Conservation (phyloP, 2,888 invertebrate genomes). For the Osmoderma eremita region DNA sequence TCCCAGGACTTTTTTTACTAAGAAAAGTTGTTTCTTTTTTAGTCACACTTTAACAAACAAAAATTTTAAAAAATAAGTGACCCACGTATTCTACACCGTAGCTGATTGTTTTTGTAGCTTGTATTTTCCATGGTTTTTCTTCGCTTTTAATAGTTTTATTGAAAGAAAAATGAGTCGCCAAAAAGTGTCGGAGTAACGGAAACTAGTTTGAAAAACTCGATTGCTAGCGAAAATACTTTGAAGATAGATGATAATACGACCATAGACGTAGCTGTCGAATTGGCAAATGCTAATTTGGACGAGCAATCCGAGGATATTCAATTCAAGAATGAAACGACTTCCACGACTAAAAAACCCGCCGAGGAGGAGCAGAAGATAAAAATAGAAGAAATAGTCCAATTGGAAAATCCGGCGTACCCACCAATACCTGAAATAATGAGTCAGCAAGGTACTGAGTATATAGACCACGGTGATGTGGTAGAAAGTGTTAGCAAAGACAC, state of each 20-base stretch:
- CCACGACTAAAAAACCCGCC: constrained; percentile 32
- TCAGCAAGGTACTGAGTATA: constrained; percentile 49
- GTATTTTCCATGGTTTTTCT: too few species aligned
- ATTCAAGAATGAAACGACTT: constrained; percentile 30
- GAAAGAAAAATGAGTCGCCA: background rate
- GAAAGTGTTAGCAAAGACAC: constrained; percentile 27
- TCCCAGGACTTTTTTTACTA: too few species aligned
- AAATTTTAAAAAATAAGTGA: too few species aligned
- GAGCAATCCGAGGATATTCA: constrained; percentile 36
- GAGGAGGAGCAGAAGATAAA: constrained; percentile 37
- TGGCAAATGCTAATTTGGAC: constrained; percentile 33
- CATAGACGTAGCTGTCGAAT: constrained; percentile 42
- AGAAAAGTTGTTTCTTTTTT: too few species aligned
- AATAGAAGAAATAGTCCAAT: constrained; percentile 36
- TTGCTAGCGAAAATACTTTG: constrained; percentile 11
- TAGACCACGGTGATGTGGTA: constrained; percentile 24
- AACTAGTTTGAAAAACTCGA: too few species aligned
- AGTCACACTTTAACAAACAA: too few species aligned
- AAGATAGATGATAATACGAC: constrained; percentile 38
- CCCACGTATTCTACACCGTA: too few species aligned
- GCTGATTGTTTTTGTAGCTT: too few species aligned
- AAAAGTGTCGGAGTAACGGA: background rate
- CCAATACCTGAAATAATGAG: constrained; percentile 67
- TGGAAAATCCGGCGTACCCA: constrained; percentile 66
- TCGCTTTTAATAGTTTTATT: too few species aligned